Base-by-base conservation (phyloP, 2,888 invertebrate genomes). In the Agonopterix subpropinquella region DNA sequence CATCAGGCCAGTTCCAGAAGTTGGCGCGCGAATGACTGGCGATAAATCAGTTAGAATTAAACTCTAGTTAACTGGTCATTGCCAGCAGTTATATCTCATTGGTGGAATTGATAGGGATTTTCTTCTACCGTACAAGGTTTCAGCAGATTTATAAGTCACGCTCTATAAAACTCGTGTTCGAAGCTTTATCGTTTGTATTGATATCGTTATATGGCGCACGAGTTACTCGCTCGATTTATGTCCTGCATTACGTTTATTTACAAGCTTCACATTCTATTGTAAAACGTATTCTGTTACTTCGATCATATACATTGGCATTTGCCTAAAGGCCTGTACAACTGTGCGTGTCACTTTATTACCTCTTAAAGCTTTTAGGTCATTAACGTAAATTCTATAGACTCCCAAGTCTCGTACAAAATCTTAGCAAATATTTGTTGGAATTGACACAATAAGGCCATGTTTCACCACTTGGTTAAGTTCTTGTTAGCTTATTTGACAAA, bases 81-180 rank as follows among this genome's bases (percentile, higher is more conserved):
- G 67, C 57, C 56, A 55, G 10, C 39, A n/a, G 9, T n/a, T 11
- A 11, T 42, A 28, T 28, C 28, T 45, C 11, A 35, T 35, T 45
- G 45, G 36, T 11, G 13, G 11, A 45, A 36, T 13, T 28, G 44
- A 18, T 59, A 28, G 7, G 28, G 28, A 28, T 39, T n/a, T 9
- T 39, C 10, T 39, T 39, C 10, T n/a, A 5, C 10, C n/a, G 4
- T 39, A 9, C 39, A 39, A 39, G 39, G 10, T 39, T 66, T 67
- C 61, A 48, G 49, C 61, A 65, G 73, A 79, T 80, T 77, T 74
- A 76, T 73, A 72, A 75, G 70, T 75, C 76, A 77, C 73, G 76
- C 66, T 72, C 61, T 68, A 69, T 68, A 70, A 71, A 73, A 73
- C 62, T 73, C 67, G 70, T 70, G 73, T 62, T 55, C 52, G 59